Conservation (phyloP, 2,797 vertebrate species). For the Pampus argenteus region DNA sequence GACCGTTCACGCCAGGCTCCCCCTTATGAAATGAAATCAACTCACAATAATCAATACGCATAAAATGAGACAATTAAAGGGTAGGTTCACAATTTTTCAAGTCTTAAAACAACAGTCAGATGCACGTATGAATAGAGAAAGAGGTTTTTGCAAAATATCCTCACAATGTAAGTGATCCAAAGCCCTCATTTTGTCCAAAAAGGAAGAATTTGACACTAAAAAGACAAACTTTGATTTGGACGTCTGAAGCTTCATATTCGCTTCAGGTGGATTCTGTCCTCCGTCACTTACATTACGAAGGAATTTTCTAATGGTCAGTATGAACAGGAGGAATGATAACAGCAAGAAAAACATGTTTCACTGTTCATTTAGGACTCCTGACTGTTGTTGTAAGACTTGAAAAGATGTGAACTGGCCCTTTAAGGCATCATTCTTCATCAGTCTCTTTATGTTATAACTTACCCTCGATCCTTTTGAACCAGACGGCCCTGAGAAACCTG, state of each 20-base stretch:
- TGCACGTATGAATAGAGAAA: no score
- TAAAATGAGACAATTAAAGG: background rate
- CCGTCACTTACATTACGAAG: background rate
- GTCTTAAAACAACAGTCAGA: no score
- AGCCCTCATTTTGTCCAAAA: no score
- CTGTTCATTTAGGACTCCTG: background rate
- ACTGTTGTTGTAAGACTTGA: no score
- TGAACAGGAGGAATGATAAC: background rate
- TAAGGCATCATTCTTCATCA: background rate
- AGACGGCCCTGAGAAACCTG: slow-evolving; percentile 70
- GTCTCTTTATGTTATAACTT: slow-evolving; percentile 2
- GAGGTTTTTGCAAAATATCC: background rate
- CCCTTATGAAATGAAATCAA: slow-evolving; percentile 78
- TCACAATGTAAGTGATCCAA: background rate
- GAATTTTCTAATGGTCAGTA: no score
- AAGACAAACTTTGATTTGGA: no score
- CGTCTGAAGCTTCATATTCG: no score
- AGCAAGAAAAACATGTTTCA: background rate
- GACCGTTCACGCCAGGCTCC: slow-evolving; percentile 82
- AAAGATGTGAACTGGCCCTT: no score
- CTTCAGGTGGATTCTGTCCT: no score
- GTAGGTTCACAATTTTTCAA: no score
- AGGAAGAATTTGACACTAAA: no score
- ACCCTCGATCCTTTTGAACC: slow-evolving; percentile 80
- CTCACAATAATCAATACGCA: slow-evolving; percentile 7